phyloP scores from a whole-genome alignment of 2,888 invertebrate species.

The Netelia fuscicornis region DNA sequence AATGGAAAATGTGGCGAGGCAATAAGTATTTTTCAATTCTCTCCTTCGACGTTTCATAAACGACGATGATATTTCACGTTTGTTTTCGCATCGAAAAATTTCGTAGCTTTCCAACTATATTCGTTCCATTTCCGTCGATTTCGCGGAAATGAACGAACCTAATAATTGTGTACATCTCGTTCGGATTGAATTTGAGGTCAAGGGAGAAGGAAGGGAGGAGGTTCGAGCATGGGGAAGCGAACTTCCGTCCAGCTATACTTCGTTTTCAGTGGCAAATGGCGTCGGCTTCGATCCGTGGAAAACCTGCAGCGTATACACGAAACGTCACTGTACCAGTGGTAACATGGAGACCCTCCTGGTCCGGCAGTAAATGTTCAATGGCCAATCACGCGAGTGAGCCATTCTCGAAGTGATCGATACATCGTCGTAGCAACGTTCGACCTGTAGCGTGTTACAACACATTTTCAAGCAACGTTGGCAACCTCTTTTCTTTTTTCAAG shows the following conservation, averaged over 20 bases:
- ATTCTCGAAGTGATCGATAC: conserved; percentile 62
- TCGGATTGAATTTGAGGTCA: conserved; percentile 61
- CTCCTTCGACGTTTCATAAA: conserved; percentile 15
- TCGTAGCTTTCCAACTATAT: conserved; percentile 20
- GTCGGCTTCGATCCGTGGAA: conserved; percentile 37
- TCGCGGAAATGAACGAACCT: conserved; percentile 45
- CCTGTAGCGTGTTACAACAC: conserved; percentile 1
- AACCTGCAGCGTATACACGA: conserved; percentile 6
- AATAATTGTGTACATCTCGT: conserved; percentile 49
- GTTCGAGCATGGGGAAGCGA: background rate
- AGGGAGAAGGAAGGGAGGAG: background rate
- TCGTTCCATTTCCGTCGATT: conserved; percentile 31
- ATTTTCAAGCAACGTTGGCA: conserved; percentile 24
- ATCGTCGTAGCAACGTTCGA: conserved; percentile 26
- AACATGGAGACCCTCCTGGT: conserved; percentile 2
- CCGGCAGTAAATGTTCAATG: conserved; percentile 49
- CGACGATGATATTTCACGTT: conserved; percentile 15
- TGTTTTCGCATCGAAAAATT: conserved; percentile 11
- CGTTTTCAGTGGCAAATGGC: conserved; percentile 30
- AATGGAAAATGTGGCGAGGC: background rate
- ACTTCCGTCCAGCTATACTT: conserved; percentile 41
- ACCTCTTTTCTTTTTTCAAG: conserved; percentile 13
- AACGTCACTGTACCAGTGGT: conserved; percentile 16
- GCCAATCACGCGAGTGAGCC: conserved; percentile 55
- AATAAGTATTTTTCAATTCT: conserved; percentile 16